Percentiles rank a stretch among this genome's conserved stretches.
Evolutionary conservation across 2,113 vertebrate species (phyloP).

Genomic region (Limnothrissa miodon): DNA sequence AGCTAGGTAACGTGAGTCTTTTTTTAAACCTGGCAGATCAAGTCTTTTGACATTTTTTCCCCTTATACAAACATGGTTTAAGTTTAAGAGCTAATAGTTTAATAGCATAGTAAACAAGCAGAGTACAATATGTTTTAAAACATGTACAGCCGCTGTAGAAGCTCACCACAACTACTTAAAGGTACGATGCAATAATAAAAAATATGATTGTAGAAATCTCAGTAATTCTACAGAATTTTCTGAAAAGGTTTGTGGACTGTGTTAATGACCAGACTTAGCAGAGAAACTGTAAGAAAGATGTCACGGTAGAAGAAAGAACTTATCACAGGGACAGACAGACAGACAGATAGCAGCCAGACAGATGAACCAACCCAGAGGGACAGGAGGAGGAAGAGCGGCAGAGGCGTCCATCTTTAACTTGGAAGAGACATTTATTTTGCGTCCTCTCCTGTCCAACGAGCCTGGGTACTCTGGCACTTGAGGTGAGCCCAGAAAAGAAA

Average conservation of each 20-base stretch:
- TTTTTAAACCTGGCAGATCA: too few species aligned
- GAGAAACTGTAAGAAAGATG: background rate
- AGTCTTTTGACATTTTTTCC: too few species aligned
- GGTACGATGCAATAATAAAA: background rate
- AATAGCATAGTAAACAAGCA: background rate
- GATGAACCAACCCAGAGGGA: conserved; percentile 54
- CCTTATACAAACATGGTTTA: too few species aligned
- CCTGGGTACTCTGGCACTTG: conserved; percentile 45
- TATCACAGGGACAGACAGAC: background rate
- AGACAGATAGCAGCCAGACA: background rate
- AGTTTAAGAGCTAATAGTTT: too few species aligned
- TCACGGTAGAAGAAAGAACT: background rate
- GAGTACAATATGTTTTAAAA: background rate
- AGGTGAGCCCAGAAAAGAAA: conserved; percentile 3
- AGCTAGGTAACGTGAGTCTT: too few species aligned
- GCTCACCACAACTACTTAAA: too few species aligned
- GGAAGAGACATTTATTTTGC: conserved; percentile 63
- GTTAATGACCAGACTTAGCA: conserved; percentile 4
- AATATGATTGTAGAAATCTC: background rate
- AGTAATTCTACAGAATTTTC: too few species aligned
- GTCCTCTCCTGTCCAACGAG: conserved; percentile 59
- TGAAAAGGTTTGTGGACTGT: background rate
- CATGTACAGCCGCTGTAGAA: background rate
- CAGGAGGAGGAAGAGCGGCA: conserved; percentile 49
- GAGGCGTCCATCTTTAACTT: conserved; percentile 64